Percentiles rank a stretch among this genome's conserved stretches.
These are phyloP conservation scores for Phrixothrix hirtus DNA, from an alignment of 2,888 invertebrate genomes.

Conservation along the genomic window DNA sequence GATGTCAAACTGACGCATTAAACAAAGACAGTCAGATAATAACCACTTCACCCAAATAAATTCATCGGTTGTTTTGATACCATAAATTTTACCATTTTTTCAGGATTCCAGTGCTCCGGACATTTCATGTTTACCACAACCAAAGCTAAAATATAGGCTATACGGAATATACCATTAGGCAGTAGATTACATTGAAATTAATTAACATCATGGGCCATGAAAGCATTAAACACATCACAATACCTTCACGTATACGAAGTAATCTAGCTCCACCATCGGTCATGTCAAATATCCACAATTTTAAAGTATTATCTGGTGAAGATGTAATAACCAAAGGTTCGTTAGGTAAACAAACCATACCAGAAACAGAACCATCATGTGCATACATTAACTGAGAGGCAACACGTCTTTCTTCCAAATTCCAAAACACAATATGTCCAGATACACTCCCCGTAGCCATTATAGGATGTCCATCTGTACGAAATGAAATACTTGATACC, in stretches of 20 bases:
- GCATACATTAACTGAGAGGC: slow-evolving; percentile 79
- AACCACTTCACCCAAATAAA: too few relatives aligned
- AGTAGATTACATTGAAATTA: too few relatives aligned
- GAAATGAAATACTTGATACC: slow-evolving; percentile 82
- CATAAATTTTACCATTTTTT: too few relatives aligned
- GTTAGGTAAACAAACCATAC: slow-evolving; percentile 80
- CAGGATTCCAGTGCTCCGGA: too few relatives aligned
- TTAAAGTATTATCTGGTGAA: slow-evolving; percentile 91
- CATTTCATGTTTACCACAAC: too few relatives aligned
- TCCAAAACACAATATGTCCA: slow-evolving; percentile 93
- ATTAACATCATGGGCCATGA: too few relatives aligned
- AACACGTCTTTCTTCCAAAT: slow-evolving; percentile 80
- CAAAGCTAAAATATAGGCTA: too few relatives aligned
- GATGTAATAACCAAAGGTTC: slow-evolving; percentile 91
- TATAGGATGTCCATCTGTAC: slow-evolving; percentile 82
- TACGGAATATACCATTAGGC: too few relatives aligned
- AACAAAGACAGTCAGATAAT: too few relatives aligned
- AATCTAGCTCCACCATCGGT: slow-evolving; percentile 88
- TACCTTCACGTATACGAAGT: slow-evolving; percentile 67
- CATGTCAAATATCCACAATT: slow-evolving; percentile 90
- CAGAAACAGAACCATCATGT: slow-evolving; percentile 76
- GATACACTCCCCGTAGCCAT: slow-evolving; percentile 81
- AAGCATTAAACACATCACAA: too few relatives aligned
- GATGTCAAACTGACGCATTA: too few relatives aligned
- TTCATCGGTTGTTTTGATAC: too few relatives aligned